A percentile compares a stretch with the other conserved stretches of the same genome.
phyloP scores from a whole-genome alignment of 2,113 vertebrate species.

The Gallinago undulata region DNA sequence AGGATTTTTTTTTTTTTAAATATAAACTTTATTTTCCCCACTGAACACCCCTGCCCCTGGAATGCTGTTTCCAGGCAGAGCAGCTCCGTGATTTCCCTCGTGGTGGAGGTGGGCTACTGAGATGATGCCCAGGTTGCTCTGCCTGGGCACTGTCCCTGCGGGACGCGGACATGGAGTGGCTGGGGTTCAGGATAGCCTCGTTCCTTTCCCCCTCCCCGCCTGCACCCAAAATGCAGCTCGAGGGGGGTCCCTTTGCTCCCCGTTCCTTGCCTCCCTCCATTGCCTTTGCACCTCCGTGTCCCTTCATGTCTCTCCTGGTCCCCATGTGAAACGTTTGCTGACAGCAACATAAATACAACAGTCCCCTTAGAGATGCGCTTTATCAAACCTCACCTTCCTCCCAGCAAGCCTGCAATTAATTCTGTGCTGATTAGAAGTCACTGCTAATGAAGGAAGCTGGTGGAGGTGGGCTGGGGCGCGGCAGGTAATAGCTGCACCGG shows the following conservation, averaged over 20 bases:
- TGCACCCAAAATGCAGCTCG: neutral
- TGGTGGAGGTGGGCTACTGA: neutral
- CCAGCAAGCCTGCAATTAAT: slow-evolving; percentile 9
- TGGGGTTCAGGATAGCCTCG: neutral
- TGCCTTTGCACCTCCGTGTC: neutral
- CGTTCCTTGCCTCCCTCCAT: fast-evolving
- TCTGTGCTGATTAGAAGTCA: slow-evolving; percentile 3
- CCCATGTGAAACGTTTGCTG: neutral
- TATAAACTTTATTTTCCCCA: neutral
- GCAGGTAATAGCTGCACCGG: neutral
- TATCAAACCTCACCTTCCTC: neutral
- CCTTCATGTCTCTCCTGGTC: neutral
- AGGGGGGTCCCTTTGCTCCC: neutral
- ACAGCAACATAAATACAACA: neutral
- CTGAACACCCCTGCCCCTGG: neutral
- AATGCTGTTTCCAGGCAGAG: neutral
- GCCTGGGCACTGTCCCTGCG: fast-evolving
- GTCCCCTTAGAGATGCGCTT: neutral
- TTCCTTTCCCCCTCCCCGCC: neutral
- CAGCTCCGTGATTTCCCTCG: fast-evolving
- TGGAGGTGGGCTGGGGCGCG: neutral
- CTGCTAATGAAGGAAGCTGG: slow-evolving; percentile 22
- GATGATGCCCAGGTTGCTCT: neutral
- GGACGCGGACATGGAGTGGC: fast-evolving
- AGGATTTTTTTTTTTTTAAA: neutral